These are phyloP conservation scores for Calyptommatus sinebrachiatus DNA, from an alignment of 2,113 vertebrate species.

Conservation along the genomic window DNA sequence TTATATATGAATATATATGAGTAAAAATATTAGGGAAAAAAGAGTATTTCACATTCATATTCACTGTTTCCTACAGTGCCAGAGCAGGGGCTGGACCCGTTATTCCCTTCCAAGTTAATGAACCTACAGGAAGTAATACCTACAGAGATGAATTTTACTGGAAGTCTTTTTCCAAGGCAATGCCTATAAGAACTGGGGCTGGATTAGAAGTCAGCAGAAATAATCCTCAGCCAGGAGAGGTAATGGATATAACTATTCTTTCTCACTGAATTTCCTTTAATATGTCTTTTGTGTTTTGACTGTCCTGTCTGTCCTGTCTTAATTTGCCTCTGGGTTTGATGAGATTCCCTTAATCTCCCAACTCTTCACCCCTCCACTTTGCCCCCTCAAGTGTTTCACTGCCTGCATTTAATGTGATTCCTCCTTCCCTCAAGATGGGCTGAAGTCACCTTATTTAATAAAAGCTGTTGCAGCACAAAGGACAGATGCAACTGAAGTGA, in stretches of 20 bases:
- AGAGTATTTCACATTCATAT: constrained; percentile 23
- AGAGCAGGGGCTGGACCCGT: constrained; percentile 61
- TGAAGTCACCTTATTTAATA: too few species aligned
- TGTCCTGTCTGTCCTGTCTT: not conserved
- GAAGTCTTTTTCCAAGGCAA: constrained; percentile 70
- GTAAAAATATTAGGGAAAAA: too few species aligned
- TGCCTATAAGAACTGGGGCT: constrained; percentile 53
- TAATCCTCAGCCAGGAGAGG: constrained; percentile 68
- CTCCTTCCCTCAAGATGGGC: too few species aligned
- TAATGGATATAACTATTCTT: constrained; percentile 41
- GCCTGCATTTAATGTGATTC: too few species aligned
- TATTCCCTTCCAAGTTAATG: constrained; percentile 62
- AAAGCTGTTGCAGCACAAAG: too few species aligned
- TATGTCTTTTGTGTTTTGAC: not conserved
- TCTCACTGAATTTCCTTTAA: not conserved
- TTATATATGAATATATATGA: too few species aligned
- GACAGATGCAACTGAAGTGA: too few species aligned
- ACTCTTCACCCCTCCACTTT: too few species aligned
- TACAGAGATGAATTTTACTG: constrained; percentile 76
- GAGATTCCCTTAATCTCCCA: too few species aligned
- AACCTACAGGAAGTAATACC: constrained; percentile 66
- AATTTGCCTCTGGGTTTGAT: too few species aligned
- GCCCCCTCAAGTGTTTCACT: too few species aligned
- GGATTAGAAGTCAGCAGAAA: constrained; percentile 60
- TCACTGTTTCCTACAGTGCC: constrained; percentile 51